Base-by-base conservation (phyloP, 1,140 invertebrate species). In the Geopemphigus sp. region DNA sequence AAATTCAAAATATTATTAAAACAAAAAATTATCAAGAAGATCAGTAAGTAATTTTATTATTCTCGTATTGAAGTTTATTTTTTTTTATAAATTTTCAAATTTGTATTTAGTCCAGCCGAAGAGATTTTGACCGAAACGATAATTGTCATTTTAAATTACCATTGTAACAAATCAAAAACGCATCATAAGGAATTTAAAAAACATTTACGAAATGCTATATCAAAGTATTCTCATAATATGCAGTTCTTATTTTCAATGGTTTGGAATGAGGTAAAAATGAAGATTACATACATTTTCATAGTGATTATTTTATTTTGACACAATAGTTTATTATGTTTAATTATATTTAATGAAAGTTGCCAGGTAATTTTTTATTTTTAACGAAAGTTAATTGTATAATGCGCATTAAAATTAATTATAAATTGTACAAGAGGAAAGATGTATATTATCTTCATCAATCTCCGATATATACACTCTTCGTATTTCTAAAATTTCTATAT, bases 191-290 rank as follows among this genome's bases (percentile, higher is more conserved):
- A 78, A 61, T 59, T 78, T 12, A 78, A 59, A 63, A 53, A 45
- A 2, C 24, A 26, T 78, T 47, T 78, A 50, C 24, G 57, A 24
- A 61, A n/a, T 61, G 39, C 74, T n/a, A 78, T 63, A 47, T 50
- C 74, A 63, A 78, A 78, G 17, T 78, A 78, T 22, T 59, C 74
- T 61, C 74, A 78, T 5, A 78, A 78, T 63, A 78, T 78, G 74
- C 74, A 78, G 45, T 78, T 78, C 50, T 61, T 78, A 47, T 78
- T 78, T 78, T 61, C 74, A 63, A 63, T 78, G 74, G 15, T 78
- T 22, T 78, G 74, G 74, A 78, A 78, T 63, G 74, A 78, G 24
- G 74, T 78, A 63, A 78, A 26, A 76, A 10, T 26, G 15, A 64
- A 64, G 17, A 61, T 26, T 26, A 26, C 15, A 12, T 39, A 39